phyloP scores from a whole-genome alignment of 2,113 vertebrate genomes.

The Aplodontia rufa region DNA sequence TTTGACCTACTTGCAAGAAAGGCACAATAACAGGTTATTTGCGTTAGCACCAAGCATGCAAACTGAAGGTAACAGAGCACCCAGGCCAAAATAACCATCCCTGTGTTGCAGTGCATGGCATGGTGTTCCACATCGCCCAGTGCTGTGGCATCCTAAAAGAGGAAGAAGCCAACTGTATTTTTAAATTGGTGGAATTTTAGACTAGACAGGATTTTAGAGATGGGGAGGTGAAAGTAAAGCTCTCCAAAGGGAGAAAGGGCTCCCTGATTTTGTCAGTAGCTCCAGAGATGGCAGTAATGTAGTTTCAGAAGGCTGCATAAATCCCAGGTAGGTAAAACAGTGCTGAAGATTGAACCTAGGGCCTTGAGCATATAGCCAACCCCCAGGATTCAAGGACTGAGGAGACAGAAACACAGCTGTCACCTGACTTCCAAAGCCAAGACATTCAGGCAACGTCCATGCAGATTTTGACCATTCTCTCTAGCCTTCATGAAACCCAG shows the following conservation, averaged over 20 bases:
- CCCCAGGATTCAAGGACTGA: background rate
- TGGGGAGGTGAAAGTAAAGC: conserved; percentile 37
- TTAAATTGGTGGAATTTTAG: conserved; percentile 32
- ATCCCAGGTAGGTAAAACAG: background rate
- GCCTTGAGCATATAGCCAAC: background rate
- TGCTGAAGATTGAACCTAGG: background rate
- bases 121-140: background rate
- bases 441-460: background rate
- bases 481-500: background rate
- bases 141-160: background rate
- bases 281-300: background rate
- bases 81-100: background rate
- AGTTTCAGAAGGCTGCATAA: conserved; percentile 7
- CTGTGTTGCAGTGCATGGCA: background rate
- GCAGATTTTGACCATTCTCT: background rate
- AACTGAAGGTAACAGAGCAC: background rate
- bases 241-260: background rate
- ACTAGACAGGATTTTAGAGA: conserved; percentile 19
- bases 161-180: background rate
- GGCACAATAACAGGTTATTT: background rate
- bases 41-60: conserved; percentile 9
- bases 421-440: background rate
- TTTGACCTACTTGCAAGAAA: conserved; percentile 49
- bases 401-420: background rate
- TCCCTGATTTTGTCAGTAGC: conserved; percentile 8